A percentile compares a stretch with the other conserved stretches of the same genome.
These are phyloP conservation scores for Ochotona curzoniae DNA, from an alignment of 2,113 vertebrate genomes.

Conservation along the genomic window DNA sequence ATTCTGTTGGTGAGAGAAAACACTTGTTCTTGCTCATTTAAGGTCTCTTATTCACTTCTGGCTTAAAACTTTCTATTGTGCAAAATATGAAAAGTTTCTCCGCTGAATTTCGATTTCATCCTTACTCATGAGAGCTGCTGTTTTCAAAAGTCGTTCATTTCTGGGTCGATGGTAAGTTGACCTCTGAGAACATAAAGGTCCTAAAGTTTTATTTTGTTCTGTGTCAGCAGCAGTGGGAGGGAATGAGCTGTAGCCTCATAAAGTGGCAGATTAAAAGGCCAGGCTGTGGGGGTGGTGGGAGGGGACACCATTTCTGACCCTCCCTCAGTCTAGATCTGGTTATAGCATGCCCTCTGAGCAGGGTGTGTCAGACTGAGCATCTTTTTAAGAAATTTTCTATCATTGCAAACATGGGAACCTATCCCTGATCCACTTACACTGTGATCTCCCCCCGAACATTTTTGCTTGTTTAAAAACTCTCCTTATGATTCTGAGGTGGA, in stretches of 20 bases:
- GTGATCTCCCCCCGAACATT: background rate
- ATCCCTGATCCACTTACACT: background rate
- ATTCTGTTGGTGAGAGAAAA: background rate
- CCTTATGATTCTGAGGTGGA: no score
- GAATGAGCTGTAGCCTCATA: background rate
- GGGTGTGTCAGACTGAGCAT: background rate
- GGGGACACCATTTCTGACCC: rapidly evolving
- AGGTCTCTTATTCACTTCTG: background rate
- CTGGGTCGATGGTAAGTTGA: background rate
- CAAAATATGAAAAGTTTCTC: background rate
- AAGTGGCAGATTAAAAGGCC: background rate
- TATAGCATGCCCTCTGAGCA: background rate
- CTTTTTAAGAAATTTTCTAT: background rate
- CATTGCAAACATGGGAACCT: background rate
- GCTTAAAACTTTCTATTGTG: background rate
- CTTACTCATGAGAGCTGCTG: background rate
- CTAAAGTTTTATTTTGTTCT: background rate
- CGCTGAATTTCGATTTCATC: background rate
- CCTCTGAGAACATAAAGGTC: background rate
- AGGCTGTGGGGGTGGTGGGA: no score
- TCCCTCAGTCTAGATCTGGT: background rate
- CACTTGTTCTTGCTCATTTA: background rate
- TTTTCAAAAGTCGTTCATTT: background rate
- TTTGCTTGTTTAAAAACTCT: background rate
- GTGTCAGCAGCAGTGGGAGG: background rate